Base-by-base conservation (phyloP, 2,888 invertebrate species). In the Micropterix aruncella region DNA sequence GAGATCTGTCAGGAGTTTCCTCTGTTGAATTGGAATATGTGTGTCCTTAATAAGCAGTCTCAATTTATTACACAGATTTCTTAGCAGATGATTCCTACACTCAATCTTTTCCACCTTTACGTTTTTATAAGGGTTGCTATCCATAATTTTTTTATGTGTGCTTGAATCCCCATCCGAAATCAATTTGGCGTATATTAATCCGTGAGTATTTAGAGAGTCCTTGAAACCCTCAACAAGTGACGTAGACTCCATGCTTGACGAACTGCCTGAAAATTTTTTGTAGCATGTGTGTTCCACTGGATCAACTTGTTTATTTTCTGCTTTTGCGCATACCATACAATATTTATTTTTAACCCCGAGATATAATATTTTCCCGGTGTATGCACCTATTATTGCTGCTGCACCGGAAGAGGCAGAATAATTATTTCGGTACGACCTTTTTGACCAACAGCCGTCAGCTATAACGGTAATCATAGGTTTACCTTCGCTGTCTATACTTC, bases 221-320 rank as follows among this genome's bases (percentile, higher is more conserved):
- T 51, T 51, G 27, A 51, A 52, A 5, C 49, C 53, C 46, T 53
- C 51, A 5, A 42, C 19, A 19, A 53, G 45, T 42, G 52, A 51
- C 17, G 40, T 42, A 9, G 49, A 44, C 42, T 52, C 52, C 53
- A 52, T 51, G 19, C 41, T 46, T 19, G 48, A 48, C 36, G 51
- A 53, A 16, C 48, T 9, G n/a, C 50, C 51, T 36, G 36, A 40
- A 41, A 44, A 52, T 37, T 52, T 53, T 46, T 50, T 52, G 38
- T 38, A 52, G 19, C 54, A 54, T 40, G 38, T 27, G 17, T 53
- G 51, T 40, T 46, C 19, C 36, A 43, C 43, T 14, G 39, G 37
- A 3, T 41, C 41, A 16, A 44, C 45, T 41, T 47, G 44, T 47
- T 45, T 47, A 14, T 51, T 50, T 44, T 52, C 43, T 40, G 51